These are phyloP conservation scores for Hirtodrosophila cameraria DNA, from an alignment of 2,888 invertebrate species.

Conservation along the genomic window DNA sequence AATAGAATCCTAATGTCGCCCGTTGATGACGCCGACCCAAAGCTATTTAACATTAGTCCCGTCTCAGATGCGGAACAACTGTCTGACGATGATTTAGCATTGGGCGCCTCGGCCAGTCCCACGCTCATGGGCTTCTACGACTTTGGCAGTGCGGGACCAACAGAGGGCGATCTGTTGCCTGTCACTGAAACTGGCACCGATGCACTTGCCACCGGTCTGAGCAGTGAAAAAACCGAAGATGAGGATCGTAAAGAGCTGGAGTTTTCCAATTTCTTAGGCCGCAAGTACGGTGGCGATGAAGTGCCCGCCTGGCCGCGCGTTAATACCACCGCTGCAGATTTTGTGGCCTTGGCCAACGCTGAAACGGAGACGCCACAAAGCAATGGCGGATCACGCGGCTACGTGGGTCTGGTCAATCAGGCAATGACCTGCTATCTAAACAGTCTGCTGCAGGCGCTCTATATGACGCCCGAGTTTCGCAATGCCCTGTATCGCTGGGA, in stretches of 20 bases:
- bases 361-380: constrained; percentile 42
- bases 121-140: constrained; percentile 58
- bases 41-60: constrained; percentile 80
- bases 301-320: constrained; percentile 36
- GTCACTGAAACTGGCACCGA: constrained; percentile 14
- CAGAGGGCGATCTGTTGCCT: constrained; percentile 35
- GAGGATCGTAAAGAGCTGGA: constrained; percentile 23
- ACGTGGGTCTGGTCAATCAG: constrained; percentile 93
- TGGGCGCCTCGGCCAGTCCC: constrained; percentile 84
- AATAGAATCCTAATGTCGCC: constrained; percentile 52
- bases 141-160: constrained; percentile 36
- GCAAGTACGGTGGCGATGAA: constrained; percentile 65
- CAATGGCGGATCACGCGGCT: constrained; percentile 78
- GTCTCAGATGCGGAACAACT: constrained; percentile 80
- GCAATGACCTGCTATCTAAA: constrained; percentile 97
- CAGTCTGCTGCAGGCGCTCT: constrained; percentile 93
- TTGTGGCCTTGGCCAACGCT: constrained; percentile 47
- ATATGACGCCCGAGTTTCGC: constrained; percentile 96
- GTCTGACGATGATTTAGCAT: constrained; percentile 83
- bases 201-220: neutral
- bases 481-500: constrained; percentile 94
- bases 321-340: constrained; percentile 31
- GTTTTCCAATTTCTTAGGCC: constrained; percentile 49
- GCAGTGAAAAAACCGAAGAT: constrained; percentile 21
- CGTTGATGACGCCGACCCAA: constrained; percentile 54